Evolutionary conservation across 1,140 invertebrate genomes (phyloP), one percentile per base, ranked within the genome.

Genomic region (Brachystomella parvula): DNA sequence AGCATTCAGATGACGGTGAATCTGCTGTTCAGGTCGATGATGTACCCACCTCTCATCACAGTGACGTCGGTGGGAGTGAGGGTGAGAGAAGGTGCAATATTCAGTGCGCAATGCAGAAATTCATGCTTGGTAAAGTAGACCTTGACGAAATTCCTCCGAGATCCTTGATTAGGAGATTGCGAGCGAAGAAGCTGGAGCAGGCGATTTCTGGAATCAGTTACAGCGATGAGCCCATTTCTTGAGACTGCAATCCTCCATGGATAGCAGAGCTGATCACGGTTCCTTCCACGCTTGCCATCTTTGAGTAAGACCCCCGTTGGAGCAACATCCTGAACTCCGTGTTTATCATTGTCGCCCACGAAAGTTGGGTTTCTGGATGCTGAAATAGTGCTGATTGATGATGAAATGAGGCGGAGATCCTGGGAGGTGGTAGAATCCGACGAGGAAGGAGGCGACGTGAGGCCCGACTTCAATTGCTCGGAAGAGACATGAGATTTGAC

Each of bases 341-440:
- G 94, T 78, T 97, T 97, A 75, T 95, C 95, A 77, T 96, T 97
- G 75, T 97, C 95, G 19, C 92, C 89, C 15, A 97, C 91, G 67
- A 95, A 84, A 60, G 96, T 12, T 44, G n/a, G 39, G 39, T n/a
- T 44, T n/a, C 39, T 9, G n/a, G n/a, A 12, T n/a, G 9, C 39
- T n/a, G n/a, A n/a, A 9, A 44, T 44, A 44, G 9, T n/a, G 9
- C n/a, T n/a, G 9, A 44, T n/a, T 44, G 39, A 44, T 44, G 39
- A n/a, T n/a, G n/a, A n/a, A n/a, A n/a, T 44, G 9, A 44, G n/a
- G 9, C 9, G 39, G 9, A n/a, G n/a, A 44, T 44, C 9, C 9
- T 44, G 39, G 9, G 39, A n/a, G 39, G 39, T 44, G 9, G n/a
- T 44, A 12, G 39, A n/a, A 44, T n/a, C 39, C n/a, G 39, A 44